phyloP scores from a whole-genome alignment of 2,888 invertebrate species.

The Epirrita christyi region DNA sequence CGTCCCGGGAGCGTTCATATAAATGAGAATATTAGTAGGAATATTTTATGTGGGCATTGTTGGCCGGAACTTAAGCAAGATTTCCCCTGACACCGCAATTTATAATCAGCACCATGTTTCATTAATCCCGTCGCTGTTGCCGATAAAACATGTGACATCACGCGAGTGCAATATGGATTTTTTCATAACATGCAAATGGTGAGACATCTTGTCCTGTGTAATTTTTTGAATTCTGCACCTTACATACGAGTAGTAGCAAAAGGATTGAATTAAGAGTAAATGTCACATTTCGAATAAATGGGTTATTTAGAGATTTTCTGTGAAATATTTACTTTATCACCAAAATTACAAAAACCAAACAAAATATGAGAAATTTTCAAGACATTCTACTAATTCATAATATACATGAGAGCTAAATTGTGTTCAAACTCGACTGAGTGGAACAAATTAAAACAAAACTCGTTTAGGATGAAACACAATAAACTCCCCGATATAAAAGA shows the following conservation, averaged over 20 bases:
- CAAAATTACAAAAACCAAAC: too few species aligned
- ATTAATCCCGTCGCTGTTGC: slow-evolving; percentile 57
- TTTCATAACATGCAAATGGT: slow-evolving; percentile 13
- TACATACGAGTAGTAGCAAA: too few species aligned
- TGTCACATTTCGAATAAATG: too few species aligned
- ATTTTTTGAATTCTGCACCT: too few species aligned
- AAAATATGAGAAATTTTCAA: too few species aligned
- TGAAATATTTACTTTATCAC: too few species aligned
- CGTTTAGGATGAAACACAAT: background rate
- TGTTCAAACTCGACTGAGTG: background rate
- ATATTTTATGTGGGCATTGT: slow-evolving; percentile 69
- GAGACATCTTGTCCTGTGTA: background rate
- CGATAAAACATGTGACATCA: slow-evolving; percentile 48
- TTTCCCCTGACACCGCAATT: slow-evolving; percentile 68
- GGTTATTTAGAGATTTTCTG: too few species aligned
- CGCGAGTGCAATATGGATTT: slow-evolving; percentile 20
- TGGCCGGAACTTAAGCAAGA: slow-evolving; percentile 67
- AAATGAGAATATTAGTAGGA: slow-evolving; percentile 61
- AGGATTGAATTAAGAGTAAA: too few species aligned
- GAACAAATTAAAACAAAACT: background rate
- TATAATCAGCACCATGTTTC: slow-evolving; percentile 70
- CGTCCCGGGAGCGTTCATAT: slow-evolving; percentile 52
- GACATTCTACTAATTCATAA: background rate
- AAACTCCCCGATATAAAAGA: background rate
- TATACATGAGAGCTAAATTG: background rate